A percentile compares a stretch with the other conserved stretches of the same genome.
phyloP scores from a whole-genome alignment of 2,797 vertebrate species.

The Molossus alvarezi region DNA sequence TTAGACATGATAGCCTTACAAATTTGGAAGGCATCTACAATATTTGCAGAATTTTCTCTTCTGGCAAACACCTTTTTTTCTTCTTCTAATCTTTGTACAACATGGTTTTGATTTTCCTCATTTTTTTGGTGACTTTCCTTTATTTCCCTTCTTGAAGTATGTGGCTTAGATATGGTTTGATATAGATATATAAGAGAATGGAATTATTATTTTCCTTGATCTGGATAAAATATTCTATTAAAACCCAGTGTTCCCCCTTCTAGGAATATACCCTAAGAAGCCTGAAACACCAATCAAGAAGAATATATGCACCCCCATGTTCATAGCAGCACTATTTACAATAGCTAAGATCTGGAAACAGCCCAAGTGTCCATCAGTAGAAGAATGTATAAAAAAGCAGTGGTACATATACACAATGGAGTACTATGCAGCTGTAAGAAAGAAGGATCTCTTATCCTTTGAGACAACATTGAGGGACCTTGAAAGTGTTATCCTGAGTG shows the following conservation, averaged over 20 bases:
- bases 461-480: no score
- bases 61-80: neutral
- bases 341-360: no score
- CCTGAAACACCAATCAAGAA: no score
- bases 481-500: no score
- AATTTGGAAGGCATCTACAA: slow-evolving; percentile 4
- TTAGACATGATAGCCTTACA: neutral
- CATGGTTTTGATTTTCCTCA: slow-evolving; percentile 1
- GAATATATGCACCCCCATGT: no score
- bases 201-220: slow-evolving; percentile 81
- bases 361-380: no score
- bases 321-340: no score
- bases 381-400: no score
- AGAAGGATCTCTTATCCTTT: no score
- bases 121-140: slow-evolving; percentile 56
- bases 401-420: no score
- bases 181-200: slow-evolving; percentile 64
- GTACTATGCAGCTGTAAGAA: no score
- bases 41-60: slow-evolving; percentile 28
- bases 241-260: neutral
- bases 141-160: slow-evolving; percentile 65
- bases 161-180: slow-evolving; percentile 62
- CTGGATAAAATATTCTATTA: slow-evolving; percentile 78
- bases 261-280: no score
- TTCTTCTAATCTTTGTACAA: slow-evolving; percentile 51